A percentile compares a stretch with the other conserved stretches of the same genome.
Conservation (phyloP, 2,797 vertebrate genomes). For the Chloroceryle amazona region DNA sequence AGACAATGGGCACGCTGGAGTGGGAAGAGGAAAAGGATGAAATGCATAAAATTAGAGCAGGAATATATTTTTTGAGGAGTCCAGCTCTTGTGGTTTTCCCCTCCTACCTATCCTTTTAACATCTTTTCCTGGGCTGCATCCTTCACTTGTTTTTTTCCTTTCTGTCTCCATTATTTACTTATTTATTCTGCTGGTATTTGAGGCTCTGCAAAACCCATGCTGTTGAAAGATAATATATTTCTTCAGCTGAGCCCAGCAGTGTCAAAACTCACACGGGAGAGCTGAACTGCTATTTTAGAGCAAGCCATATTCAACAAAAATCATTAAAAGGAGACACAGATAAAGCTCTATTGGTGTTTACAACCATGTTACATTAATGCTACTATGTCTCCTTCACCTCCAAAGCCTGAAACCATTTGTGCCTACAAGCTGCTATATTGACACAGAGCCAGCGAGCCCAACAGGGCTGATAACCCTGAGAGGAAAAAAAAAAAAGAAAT, state of each 20-base stretch:
- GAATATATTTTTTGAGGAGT: rapidly evolving
- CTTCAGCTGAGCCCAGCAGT: neutral
- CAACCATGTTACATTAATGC: neutral
- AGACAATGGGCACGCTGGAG: neutral
- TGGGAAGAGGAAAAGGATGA: neutral
- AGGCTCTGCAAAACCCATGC: neutral
- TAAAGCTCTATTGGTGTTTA: constrained; percentile 2
- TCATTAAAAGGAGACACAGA: neutral
- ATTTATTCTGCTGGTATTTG: neutral
- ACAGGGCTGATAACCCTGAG: neutral
- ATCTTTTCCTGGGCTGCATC: neutral
- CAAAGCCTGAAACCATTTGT: neutral
- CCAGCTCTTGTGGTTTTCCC: neutral
- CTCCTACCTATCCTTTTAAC: neutral
- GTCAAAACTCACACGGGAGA: neutral
- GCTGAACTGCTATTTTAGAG: neutral
- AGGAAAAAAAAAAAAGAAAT: neutral
- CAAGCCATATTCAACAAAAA: neutral
- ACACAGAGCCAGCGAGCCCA: neutral
- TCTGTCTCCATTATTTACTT: neutral
- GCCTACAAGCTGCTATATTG: neutral
- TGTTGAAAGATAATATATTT: neutral
- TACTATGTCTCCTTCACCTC: neutral
- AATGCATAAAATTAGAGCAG: neutral
- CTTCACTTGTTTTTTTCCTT: neutral